Evolutionary conservation across 1,140 invertebrate species (phyloP).

Genomic region (Mesaphorura yosii): DNA sequence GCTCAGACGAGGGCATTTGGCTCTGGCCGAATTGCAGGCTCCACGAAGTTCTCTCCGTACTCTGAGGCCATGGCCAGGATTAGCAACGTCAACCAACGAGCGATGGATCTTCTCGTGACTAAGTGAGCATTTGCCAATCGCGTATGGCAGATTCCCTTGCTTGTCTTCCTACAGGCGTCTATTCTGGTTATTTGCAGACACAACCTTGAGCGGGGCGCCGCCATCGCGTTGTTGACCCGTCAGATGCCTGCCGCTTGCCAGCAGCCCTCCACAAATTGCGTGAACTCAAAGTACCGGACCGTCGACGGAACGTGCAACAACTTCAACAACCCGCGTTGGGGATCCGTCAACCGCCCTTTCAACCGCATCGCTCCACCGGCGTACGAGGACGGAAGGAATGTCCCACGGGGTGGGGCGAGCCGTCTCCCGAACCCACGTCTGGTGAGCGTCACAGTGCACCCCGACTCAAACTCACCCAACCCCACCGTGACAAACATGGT

Average conservation of each 20-base stretch:
- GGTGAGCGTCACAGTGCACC: conserved; percentile 37
- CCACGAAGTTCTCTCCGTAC: not conserved
- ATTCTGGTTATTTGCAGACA: no score
- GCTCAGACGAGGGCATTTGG: not conserved
- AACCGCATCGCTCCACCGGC: conserved; percentile 5
- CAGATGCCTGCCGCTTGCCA: conserved; percentile 4
- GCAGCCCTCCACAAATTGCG: not conserved
- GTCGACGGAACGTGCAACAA: conserved; percentile 75
- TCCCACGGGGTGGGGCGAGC: conserved; percentile 18
- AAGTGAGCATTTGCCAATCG: no score
- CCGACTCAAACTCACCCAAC: conserved; percentile 35
- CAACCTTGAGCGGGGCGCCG: not conserved
- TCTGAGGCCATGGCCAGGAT: conserved; percentile 1
- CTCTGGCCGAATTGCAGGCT: not conserved
- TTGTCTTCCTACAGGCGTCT: no score
- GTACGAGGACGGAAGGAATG: conserved; percentile 16
- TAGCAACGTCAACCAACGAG: not conserved
- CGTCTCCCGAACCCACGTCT: conserved; percentile 36
- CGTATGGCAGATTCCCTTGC: no score
- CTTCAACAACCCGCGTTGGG: conserved; percentile 51
- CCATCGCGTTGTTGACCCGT: not conserved
- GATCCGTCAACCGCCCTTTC: conserved; percentile 35
- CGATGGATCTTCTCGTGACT: not conserved
- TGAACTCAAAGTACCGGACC: conserved; percentile 37
- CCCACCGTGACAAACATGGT: conserved; percentile 36